Evolutionary conservation across 1,140 invertebrate genomes (phyloP), one percentile per base, ranked within the genome.

Genomic region (Bradysia coprophila): DNA sequence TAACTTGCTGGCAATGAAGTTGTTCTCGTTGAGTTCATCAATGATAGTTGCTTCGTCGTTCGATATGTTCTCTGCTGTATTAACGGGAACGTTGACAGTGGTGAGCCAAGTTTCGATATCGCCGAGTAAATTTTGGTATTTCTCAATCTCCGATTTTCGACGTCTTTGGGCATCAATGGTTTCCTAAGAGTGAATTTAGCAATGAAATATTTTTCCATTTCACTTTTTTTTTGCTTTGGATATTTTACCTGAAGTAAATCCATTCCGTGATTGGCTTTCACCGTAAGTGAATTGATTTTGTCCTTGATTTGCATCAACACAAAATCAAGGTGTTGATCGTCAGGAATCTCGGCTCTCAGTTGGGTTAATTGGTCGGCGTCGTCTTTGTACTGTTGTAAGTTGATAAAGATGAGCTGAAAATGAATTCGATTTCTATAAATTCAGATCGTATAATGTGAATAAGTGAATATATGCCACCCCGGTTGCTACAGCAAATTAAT

Each of bases 31-130:
- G 18, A 59, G 50, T 4, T 31, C n/a, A 11, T 41, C 24, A 13
- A 32, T 41, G 31, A 28, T 11, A 3, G 20, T 32, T 32, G n/a
- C 4, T 32, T 41, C 40, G 13, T 22, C 21, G 9, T 31, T 16
- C 4, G 21, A 22, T 23, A 22, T 15, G 5, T 9, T n/a, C 9
- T n/a, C 8, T 39, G n/a, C 11, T 21, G 57, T 43, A 18, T 49
- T 52, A 16, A 48, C 21, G 31, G 34, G 43, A 28, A 53, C 28
- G 19, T 45, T 49, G 6, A 62, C 52, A 45, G 58, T 52, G 41
- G 59, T 53, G 15, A 79, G 55, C 76, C 76, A 79, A 31, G 57
- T 51, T 48, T 78, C 74, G 0, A 77, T 66, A 51, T 78, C 71
- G 24, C 64, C 65, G 28, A 80, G 62, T 21, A 39, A 21, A 22